phyloP scores from a whole-genome alignment of 2,888 invertebrate genomes.

The Epicampocera succincta region DNA sequence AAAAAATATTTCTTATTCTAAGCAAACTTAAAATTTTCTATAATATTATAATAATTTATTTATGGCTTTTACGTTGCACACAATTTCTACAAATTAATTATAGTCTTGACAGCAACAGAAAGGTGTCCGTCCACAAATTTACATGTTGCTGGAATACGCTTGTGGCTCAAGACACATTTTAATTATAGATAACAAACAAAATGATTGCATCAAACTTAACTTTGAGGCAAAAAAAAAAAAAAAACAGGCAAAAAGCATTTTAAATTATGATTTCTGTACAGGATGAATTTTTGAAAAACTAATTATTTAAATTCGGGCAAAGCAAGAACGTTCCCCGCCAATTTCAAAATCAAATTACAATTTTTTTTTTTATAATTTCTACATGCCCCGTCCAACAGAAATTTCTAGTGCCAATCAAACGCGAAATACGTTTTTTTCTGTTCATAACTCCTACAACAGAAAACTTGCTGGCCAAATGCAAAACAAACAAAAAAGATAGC shows the following conservation, averaged over 20 bases:
- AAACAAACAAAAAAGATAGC: conserved; percentile 57
- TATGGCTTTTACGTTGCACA: conserved; percentile 14
- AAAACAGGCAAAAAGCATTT: too few relatives aligned
- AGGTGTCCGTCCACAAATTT: conserved; percentile 17
- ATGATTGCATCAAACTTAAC: too few relatives aligned
- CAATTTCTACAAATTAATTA: background rate
- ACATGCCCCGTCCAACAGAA: background rate
- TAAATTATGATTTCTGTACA: too few relatives aligned
- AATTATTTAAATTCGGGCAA: background rate
- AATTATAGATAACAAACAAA: too few relatives aligned
- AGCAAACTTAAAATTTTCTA: too few relatives aligned
- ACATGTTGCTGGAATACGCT: background rate
- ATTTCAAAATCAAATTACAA: background rate
- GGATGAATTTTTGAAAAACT: background rate
- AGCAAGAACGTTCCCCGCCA: too few relatives aligned
- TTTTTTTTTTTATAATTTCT: background rate
- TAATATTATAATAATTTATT: background rate
- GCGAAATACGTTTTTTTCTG: background rate
- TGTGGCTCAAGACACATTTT: background rate
- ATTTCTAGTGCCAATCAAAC: background rate
- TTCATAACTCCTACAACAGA: conserved; percentile 4
- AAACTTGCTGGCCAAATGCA: conserved; percentile 53
- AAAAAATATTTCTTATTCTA: too few relatives aligned
- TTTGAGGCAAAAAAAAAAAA: too few relatives aligned
- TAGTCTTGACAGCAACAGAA: background rate